Evolutionary conservation across 2,888 invertebrate genomes (phyloP).

Genomic region (Ophion costatus): DNA sequence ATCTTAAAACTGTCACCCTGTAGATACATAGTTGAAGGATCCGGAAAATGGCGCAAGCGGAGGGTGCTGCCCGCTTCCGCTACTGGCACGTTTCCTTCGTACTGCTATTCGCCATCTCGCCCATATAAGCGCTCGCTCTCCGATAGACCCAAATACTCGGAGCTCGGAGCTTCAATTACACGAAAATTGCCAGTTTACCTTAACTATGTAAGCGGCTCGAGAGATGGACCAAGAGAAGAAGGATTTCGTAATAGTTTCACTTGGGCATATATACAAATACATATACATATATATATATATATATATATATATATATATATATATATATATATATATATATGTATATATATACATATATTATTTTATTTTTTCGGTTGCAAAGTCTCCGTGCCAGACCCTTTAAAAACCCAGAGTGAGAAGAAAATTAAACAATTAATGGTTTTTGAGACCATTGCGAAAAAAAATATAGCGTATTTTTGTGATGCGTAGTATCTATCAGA

Average conservation of each 20-base stretch:
- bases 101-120: not conserved
- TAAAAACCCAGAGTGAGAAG: no score
- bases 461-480: no score
- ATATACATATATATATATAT: no score
- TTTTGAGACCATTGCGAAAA: no score
- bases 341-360: no score
- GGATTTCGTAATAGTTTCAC: constrained; percentile 48
- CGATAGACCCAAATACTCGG: constrained; percentile 30
- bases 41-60: constrained; percentile 3
- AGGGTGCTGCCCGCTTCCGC: not conserved
- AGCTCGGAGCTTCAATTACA: constrained; percentile 66
- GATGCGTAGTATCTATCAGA: no score
- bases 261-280: not conserved
- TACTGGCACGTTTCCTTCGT: constrained; percentile 13
- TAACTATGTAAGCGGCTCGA: constrained; percentile 59
- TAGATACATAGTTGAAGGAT: constrained; percentile 36
- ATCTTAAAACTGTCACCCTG: constrained; percentile 46
- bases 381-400: no score
- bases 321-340: no score
- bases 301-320: no score
- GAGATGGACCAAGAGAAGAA: constrained; percentile 50
- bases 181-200: constrained; percentile 67
- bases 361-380: no score
- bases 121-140: constrained; percentile 15
- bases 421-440: no score